Base-by-base conservation (phyloP, 2,888 invertebrate genomes). In the Hypolimnas misippus region DNA sequence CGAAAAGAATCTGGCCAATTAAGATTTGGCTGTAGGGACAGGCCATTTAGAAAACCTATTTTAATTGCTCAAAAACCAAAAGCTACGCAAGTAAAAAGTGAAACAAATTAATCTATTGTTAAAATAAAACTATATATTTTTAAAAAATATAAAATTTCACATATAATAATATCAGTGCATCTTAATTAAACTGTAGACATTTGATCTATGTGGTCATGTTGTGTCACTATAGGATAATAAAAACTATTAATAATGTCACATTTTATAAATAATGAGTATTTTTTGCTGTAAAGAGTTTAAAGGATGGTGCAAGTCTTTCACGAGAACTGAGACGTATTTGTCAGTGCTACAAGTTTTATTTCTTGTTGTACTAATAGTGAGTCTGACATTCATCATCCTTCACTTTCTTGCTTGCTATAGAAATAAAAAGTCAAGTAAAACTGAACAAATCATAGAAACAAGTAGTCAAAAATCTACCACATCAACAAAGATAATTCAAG, bases 1-100 rank as follows among this genome's bases (percentile, higher is more conserved):
- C 94, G 93, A 69, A 97, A 96, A 75, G 96, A 97, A 82, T 96
- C 97, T 0, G 98, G 98, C 0, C 98, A 98, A 78, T 88, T 98
- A 44, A 85, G 98, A 64, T 98, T 98, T 89, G 98, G 98, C 0
- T 96, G 98, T 50, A 93, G 94, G 72, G 95, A 95, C 58, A 89
- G 96, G 72, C 97, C 96, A 0, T 97, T 96, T 78, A 94, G 90
- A 71, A 94, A 92, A 79, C 96, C 96, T 1, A 93, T 87, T 29
- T 12, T 69, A 33, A n/a, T 68, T 3, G 19, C 16, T 1, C 35
- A 57, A n/a, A 66, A 57, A 57, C 3, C 16, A 42, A 42, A n/a
- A n/a, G n/a, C n/a, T n/a, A n/a, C n/a, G n/a, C n/a, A n/a, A n/a
- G n/a, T n/a, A n/a, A n/a, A n/a, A n/a, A n/a, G n/a, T n/a, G n/a